These are phyloP conservation scores for Notolabrus celidotus DNA, from an alignment of 2,797 vertebrate genomes.

Conservation along the genomic window DNA sequence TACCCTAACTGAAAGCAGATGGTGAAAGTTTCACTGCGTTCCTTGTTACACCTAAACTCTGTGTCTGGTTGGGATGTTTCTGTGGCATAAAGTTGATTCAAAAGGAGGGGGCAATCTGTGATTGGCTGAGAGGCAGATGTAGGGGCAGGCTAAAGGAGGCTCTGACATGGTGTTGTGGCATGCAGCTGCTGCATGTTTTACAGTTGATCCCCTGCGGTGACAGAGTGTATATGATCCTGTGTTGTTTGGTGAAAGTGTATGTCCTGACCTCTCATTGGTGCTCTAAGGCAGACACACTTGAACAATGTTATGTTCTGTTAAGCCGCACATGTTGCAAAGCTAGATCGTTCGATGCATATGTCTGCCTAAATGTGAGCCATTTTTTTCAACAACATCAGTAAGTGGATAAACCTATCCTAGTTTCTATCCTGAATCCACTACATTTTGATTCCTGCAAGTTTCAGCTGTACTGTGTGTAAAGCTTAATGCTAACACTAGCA, in stretches of 20 bases:
- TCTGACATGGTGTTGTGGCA: conserved; percentile 19
- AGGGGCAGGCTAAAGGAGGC: conserved; percentile 31
- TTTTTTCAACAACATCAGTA: too few relatives aligned
- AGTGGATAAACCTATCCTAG: too few relatives aligned
- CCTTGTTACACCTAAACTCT: conserved; percentile 37
- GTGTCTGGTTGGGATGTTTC: conserved; percentile 48
- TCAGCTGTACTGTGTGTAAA: too few relatives aligned
- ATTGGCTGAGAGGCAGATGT: conserved; percentile 53
- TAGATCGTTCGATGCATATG: neutral
- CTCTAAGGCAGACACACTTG: neutral
- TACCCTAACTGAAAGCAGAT: conserved; percentile 80
- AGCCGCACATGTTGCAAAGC: too few relatives aligned
- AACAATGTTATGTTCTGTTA: neutral
- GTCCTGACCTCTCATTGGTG: conserved; percentile 8
- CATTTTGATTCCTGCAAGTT: too few relatives aligned
- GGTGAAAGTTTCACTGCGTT: conserved; percentile 56
- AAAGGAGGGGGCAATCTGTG: conserved; percentile 29
- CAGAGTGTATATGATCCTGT: conserved; percentile 6
- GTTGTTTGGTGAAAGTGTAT: conserved; percentile 1
- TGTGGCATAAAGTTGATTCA: conserved; percentile 50
- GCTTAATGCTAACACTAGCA: too few relatives aligned
- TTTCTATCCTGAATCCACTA: too few relatives aligned
- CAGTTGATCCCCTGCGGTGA: conserved; percentile 53
- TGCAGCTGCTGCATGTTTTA: conserved; percentile 48
- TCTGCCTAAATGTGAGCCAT: too few relatives aligned